Base-by-base conservation (phyloP, 2,113 vertebrate genomes). In the Cisticola juncidis region DNA sequence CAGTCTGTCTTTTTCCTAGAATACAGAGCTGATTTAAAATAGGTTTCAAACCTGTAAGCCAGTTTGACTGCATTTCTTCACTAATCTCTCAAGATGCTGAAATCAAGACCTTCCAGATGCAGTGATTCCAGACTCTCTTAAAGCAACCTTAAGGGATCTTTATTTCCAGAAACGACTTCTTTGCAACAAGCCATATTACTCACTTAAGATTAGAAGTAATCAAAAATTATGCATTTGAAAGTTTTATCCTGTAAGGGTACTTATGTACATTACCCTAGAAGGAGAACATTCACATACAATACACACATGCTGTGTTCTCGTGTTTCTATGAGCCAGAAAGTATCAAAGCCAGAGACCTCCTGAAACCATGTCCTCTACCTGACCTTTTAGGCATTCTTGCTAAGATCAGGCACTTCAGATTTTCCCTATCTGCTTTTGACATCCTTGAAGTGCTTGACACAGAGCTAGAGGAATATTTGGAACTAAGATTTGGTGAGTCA, bases 361-460 rank as follows among this genome's bases (percentile, higher is more conserved):
- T 26, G 48, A 74, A 93, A 71, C 76, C 83, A 71, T 19, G 69
- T 72, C 90, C 82, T 70, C 81, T 65, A 50, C 70, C 48, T 88
- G 82, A 96, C 88, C 93, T 93, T 92, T 81, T 1, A 70, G 58
- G 64, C 47, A 86, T 53, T 83, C 85, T 56, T 64, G 47, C 82
- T 84, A 86, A 83, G 72, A 86, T 60, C n/a, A 81, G 57, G 92
- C 90, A 93, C 82, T 96, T 83, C 78, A 91, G 45, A 86, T 83
- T 86, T 84, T 61, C 60, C 29, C 0, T 83, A 81, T 90, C 79
- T 82, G 85, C 92, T 95, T 94, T 51, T 88, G 79, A 95, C 33
- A 82, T 82, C 87, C 89, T 85, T 91, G 68, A 95, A 95, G 64
- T 77, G 71, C 85, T 90, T 86, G 71, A 95, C 62, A 83, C 1